These are phyloP conservation scores for Rhadinocentrus ornatus DNA, from an alignment of 2,797 vertebrate species.

Conservation along the genomic window DNA sequence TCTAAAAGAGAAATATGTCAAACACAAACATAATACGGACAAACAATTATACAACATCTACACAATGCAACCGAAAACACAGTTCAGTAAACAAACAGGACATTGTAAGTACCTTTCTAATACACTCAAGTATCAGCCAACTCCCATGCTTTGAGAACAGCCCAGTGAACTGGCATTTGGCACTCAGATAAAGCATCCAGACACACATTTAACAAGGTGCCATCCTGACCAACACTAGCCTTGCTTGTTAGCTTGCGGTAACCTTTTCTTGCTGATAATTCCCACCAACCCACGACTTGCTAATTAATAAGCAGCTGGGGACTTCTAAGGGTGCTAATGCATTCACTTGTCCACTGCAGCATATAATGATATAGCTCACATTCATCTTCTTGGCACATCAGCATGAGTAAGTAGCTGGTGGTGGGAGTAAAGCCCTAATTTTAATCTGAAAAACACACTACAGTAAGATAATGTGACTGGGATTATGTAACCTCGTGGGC, in stretches of 20 bases:
- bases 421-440: slow-evolving; percentile 45
- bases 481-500: slow-evolving; percentile 33
- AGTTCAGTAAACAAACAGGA: slow-evolving; percentile 20
- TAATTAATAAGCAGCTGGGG: slow-evolving; percentile 69
- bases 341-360: slow-evolving; percentile 68
- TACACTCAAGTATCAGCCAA: slow-evolving; percentile 40
- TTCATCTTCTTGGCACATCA: slow-evolving; percentile 45
- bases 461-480: slow-evolving; percentile 27
- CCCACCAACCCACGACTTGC: slow-evolving; percentile 49
- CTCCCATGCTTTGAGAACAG: slow-evolving; percentile 38
- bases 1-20: slow-evolving; percentile 22
- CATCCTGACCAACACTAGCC: slow-evolving; percentile 42
- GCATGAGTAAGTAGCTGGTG: slow-evolving; percentile 42
- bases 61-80: slow-evolving; percentile 15
- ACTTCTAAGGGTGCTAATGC: slow-evolving; percentile 60
- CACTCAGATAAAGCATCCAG: slow-evolving; percentile 38
- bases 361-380: slow-evolving; percentile 62
- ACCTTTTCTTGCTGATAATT: slow-evolving; percentile 55
- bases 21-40: slow-evolving; percentile 24
- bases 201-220: slow-evolving; percentile 33
- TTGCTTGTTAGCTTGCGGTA: slow-evolving; percentile 48
- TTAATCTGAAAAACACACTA: slow-evolving; percentile 34
- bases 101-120: slow-evolving; percentile 29
- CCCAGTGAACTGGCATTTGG: slow-evolving; percentile 55
- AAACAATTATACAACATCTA: slow-evolving; percentile 11